Percentiles rank a stretch among this genome's conserved stretches.
phyloP scores from a whole-genome alignment of 2,113 vertebrate species.

The Callopanchax toddi region DNA sequence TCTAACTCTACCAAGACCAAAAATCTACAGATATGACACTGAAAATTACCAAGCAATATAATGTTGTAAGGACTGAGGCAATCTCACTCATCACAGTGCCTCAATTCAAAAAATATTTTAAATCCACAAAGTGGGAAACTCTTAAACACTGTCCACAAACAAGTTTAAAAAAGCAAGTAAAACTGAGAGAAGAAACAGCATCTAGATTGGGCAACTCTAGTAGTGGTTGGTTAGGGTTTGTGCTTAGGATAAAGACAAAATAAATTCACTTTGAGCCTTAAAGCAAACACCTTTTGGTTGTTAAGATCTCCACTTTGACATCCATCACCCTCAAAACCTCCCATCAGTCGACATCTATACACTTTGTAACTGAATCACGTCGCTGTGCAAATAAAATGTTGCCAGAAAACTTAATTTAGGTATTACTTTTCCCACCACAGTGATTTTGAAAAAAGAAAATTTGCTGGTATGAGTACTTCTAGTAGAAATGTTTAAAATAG shows the following conservation, averaged over 20 bases:
- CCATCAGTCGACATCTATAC: neutral
- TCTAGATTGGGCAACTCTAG: neutral
- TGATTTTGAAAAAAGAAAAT: conserved; percentile 10
- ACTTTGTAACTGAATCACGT: neutral
- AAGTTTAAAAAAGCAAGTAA: no score
- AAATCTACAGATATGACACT: no score
- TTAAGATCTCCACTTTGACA: neutral
- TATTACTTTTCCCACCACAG: conserved; percentile 1
- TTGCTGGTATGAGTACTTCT: conserved; percentile 15
- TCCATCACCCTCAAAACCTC: neutral
- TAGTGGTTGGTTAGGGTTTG: neutral
- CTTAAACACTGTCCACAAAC: no score
- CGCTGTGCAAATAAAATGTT: conserved; percentile 1
- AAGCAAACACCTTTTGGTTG: neutral
- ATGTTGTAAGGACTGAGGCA: no score
- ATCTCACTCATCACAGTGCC: no score
- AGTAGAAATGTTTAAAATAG: conserved; percentile 7
- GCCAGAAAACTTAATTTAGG: conserved; percentile 9
- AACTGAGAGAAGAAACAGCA: no score
- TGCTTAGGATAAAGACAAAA: no score
- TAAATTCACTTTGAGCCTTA: no score
- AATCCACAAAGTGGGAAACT: no score
- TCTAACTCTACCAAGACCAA: no score
- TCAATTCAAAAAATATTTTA: no score
- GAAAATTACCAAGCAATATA: no score